A percentile compares a stretch with the other conserved stretches of the same genome.
phyloP scores from a whole-genome alignment of 2,888 invertebrate genomes.

The Cephonodes hylas region DNA sequence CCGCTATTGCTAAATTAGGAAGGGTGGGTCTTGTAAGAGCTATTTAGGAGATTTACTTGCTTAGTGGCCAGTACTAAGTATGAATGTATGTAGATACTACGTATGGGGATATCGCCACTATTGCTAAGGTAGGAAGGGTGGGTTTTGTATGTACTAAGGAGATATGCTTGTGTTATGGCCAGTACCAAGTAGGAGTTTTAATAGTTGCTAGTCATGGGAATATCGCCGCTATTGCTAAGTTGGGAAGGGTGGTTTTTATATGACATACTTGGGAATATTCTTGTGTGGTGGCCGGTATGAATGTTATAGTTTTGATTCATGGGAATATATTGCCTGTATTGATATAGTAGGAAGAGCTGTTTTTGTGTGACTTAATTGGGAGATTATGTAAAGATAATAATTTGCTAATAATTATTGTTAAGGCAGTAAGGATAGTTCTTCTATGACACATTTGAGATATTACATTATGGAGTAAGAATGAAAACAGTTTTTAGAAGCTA shows the following conservation, averaged over 20 bases:
- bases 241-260: constrained; percentile 33
- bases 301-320: constrained; percentile 38
- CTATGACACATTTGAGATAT: too few species aligned
- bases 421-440: too few species aligned
- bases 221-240: constrained; percentile 81
- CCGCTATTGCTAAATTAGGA: too few species aligned
- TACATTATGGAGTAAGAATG: background rate
- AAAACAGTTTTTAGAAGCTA: too few species aligned
- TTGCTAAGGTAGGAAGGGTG: constrained; percentile 71
- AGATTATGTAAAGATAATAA: too few species aligned
- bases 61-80: background rate
- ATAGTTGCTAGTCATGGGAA: constrained; percentile 65
- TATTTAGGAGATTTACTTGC: too few species aligned
- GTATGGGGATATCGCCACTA: constrained; percentile 77
- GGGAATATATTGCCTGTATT: constrained; percentile 80
- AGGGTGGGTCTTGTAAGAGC: too few species aligned
- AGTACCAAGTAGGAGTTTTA: background rate
- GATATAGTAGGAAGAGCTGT: constrained; percentile 63
- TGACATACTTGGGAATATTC: too few species aligned
- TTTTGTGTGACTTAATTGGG: background rate
- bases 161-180: too few species aligned
- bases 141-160: too few species aligned
- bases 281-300: too few species aligned
- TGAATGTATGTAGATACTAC: constrained; percentile 39
- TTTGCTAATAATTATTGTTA: too few species aligned